These are phyloP conservation scores for Elysia crispata DNA, from an alignment of 2,888 invertebrate genomes.

Conservation along the genomic window DNA sequence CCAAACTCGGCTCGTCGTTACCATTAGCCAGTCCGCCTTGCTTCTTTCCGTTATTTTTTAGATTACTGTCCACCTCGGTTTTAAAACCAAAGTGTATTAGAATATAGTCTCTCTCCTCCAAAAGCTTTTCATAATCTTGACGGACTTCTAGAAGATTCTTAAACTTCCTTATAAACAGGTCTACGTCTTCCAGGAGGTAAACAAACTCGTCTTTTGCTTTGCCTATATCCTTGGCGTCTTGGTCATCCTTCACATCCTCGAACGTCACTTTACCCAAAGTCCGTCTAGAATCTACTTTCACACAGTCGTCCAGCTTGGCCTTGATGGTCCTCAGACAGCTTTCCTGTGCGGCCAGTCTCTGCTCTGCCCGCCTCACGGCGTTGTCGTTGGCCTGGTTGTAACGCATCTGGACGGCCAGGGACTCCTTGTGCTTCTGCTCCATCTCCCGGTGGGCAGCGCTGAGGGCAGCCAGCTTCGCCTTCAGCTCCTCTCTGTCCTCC, in stretches of 20 bases:
- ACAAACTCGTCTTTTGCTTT: slow-evolving; percentile 57
- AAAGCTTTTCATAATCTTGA: slow-evolving; percentile 60
- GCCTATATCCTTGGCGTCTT: slow-evolving; percentile 53
- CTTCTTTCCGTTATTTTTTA: not conserved
- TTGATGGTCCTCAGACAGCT: slow-evolving; percentile 37
- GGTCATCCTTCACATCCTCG: not conserved
- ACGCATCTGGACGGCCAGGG: slow-evolving; percentile 63
- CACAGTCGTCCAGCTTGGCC: slow-evolving; percentile 47
- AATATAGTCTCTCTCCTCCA: slow-evolving; percentile 64
- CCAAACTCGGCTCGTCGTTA: slow-evolving; percentile 51
- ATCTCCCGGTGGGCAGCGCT: slow-evolving; percentile 55
- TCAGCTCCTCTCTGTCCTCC: slow-evolving; percentile 55
- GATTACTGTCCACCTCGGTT: slow-evolving; percentile 39
- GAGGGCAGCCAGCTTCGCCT: slow-evolving; percentile 56
- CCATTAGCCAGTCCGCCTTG: not conserved
- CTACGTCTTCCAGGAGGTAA: slow-evolving; percentile 62
- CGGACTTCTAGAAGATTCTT: slow-evolving; percentile 55
- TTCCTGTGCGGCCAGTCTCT: slow-evolving; percentile 51
- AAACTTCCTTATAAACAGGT: slow-evolving; percentile 59
- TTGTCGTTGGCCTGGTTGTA: slow-evolving; percentile 69
- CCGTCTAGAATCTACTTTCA: not conserved
- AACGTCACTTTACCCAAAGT: slow-evolving; percentile 29
- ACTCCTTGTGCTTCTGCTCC: slow-evolving; percentile 58
- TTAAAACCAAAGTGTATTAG: slow-evolving; percentile 62
- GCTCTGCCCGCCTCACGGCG: slow-evolving; percentile 56